Evolutionary conservation across 2,113 vertebrate genomes (phyloP).

Genomic region (Lophochroa leadbeateri): DNA sequence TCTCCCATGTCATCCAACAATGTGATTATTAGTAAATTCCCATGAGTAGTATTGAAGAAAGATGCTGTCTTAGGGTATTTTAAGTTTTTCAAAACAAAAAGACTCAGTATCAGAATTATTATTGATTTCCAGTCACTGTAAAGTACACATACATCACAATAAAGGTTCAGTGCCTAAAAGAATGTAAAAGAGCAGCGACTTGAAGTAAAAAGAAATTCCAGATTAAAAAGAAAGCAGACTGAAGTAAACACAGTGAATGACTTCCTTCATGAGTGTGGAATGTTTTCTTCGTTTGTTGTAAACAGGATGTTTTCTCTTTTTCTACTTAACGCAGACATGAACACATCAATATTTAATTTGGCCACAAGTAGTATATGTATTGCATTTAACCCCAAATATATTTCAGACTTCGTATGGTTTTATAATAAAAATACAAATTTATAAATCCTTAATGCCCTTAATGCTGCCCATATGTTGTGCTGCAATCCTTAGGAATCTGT

Average conservation of each 20-base stretch:
- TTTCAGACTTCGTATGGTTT: neutral
- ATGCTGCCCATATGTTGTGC: conserved; percentile 49
- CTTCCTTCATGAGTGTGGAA: neutral
- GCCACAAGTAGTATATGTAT: neutral
- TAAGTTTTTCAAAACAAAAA: conserved; percentile 31
- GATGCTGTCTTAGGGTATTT: conserved; percentile 6
- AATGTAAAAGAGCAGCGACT: neutral
- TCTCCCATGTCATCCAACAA: neutral
- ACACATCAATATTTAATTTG: conserved; percentile 11
- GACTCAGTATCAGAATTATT: conserved; percentile 35
- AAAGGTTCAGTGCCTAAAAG: conserved; percentile 38
- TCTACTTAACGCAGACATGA: neutral
- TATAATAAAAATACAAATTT: conserved; percentile 23
- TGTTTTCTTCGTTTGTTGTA: neutral
- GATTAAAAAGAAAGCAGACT: neutral
- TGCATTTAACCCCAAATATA: neutral
- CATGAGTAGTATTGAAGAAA: neutral
- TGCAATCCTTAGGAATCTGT: conserved; percentile 67
- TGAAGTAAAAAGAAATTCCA: conserved; percentile 2
- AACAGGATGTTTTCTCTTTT: neutral
- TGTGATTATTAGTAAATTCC: conserved; percentile 40
- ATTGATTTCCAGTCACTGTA: conserved; percentile 55
- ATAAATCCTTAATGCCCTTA: conserved; percentile 61
- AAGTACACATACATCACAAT: conserved; percentile 9
- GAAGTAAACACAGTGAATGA: neutral